These are phyloP conservation scores for Seriola quinqueradiata DNA, from an alignment of 2,113 vertebrate species.

Conservation along the genomic window DNA sequence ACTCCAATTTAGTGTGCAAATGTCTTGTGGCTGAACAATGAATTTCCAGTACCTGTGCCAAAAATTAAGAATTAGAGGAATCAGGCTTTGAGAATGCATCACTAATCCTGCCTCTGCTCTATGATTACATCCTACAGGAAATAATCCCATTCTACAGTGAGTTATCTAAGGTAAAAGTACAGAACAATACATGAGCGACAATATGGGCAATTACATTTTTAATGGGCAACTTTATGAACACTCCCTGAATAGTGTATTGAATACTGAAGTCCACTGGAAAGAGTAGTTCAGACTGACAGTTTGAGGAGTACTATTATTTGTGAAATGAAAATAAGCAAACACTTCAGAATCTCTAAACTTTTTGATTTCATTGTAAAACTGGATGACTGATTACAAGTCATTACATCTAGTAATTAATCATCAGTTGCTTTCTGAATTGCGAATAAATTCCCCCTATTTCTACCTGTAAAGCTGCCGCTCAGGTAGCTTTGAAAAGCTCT, in stretches of 20 bases:
- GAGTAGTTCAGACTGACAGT: neutral
- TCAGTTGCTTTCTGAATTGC: neutral
- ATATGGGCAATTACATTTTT: neutral
- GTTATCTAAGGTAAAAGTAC: neutral
- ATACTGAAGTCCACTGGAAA: neutral
- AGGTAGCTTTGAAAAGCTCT: conserved; percentile 4
- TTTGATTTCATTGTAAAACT: neutral
- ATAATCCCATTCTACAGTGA: neutral
- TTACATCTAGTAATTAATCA: neutral
- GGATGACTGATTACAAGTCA: neutral
- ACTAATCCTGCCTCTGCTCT: conserved; percentile 18
- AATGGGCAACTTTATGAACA: neutral
- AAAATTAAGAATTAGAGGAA: conserved; percentile 9
- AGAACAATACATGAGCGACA: neutral
- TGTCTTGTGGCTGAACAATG: conserved; percentile 18
- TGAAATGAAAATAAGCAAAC: neutral
- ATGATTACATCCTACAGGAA: conserved; percentile 14
- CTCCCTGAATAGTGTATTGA: neutral
- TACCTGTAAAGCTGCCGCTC: neutral
- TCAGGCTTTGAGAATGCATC: neutral
- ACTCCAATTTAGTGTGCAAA: conserved; percentile 3
- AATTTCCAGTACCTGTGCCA: neutral
- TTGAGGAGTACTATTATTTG: neutral
- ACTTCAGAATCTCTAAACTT: neutral
- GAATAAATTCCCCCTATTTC: neutral